Conservation (phyloP, 1,140 invertebrate genomes). For the Drosophila melanica region DNA sequence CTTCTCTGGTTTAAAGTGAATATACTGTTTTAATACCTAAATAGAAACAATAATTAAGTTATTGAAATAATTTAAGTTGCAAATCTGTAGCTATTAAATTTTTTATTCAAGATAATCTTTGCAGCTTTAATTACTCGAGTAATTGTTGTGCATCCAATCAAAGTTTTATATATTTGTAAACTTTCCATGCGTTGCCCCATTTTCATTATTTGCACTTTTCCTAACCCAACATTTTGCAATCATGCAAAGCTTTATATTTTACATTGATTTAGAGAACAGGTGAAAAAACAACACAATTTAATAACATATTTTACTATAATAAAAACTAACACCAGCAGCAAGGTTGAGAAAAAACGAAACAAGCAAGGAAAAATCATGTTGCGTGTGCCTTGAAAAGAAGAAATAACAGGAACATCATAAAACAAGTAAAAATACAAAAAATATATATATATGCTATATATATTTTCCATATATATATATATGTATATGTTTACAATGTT, state of each 20-base stretch:
- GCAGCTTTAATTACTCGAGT: too few species aligned
- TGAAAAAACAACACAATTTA: constrained; percentile 51
- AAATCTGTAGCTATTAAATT: too few species aligned
- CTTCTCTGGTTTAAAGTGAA: neutral
- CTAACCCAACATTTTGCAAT: constrained; percentile 29
- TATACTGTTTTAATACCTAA: too few species aligned
- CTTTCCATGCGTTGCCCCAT: constrained; percentile 4
- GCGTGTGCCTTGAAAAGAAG: constrained; percentile 39
- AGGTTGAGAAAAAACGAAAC: constrained; percentile 27
- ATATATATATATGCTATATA: constrained; percentile 29
- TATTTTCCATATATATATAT: constrained; percentile 44
- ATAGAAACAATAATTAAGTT: neutral
- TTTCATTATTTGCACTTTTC: constrained; percentile 6
- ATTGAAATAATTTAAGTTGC: neutral
- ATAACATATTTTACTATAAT: constrained; percentile 72
- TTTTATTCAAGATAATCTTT: too few species aligned
- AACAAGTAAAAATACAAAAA: constrained; percentile 19
- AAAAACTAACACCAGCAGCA: constrained; percentile 68
- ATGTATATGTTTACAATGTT: constrained; percentile 74
- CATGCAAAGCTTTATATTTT: constrained; percentile 20
- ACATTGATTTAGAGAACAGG: constrained; percentile 15
- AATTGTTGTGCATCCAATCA: too few species aligned
- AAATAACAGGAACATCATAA: constrained; percentile 31
- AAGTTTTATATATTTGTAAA: neutral
- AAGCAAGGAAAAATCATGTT: constrained; percentile 52